A percentile compares a stretch with the other conserved stretches of the same genome.
These are phyloP conservation scores for Parochlus steinenii DNA, from an alignment of 2,888 invertebrate species.

Conservation along the genomic window DNA sequence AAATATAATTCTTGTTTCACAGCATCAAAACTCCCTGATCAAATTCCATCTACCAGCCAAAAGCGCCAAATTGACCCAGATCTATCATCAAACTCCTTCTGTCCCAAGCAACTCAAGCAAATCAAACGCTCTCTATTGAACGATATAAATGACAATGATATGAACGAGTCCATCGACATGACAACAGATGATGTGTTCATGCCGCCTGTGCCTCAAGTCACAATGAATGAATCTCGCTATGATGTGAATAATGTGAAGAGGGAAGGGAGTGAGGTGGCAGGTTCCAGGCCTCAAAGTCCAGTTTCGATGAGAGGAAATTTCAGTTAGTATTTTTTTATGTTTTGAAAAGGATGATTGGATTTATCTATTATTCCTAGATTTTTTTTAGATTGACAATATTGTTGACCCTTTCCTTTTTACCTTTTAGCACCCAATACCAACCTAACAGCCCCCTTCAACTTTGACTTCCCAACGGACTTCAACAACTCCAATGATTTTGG, in stretches of 20 bases:
- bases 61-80: slow-evolving; percentile 8
- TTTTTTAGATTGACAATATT: not conserved
- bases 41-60: slow-evolving; percentile 3
- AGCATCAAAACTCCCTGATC: no score
- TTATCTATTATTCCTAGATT: slow-evolving; percentile 6
- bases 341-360: not conserved
- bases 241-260: slow-evolving; percentile 27
- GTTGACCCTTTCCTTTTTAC: not conserved
- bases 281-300: slow-evolving; percentile 15
- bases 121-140: slow-evolving; percentile 1
- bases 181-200: slow-evolving; percentile 28
- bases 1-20: not conserved
- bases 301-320: slow-evolving; percentile 12
- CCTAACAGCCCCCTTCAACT: slow-evolving; percentile 1
- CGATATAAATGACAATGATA: slow-evolving; percentile 17
- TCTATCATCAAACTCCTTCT: no score
- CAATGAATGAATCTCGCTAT: slow-evolving; percentile 26
- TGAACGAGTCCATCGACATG: slow-evolving; percentile 24
- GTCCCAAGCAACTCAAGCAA: no score
- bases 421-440: slow-evolving; percentile 1
- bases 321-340: no score
- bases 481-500: slow-evolving; percentile 1
- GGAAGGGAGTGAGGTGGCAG: slow-evolving; percentile 17
- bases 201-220: slow-evolving; percentile 26
- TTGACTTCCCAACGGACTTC: slow-evolving; percentile 1